Evolutionary conservation across 2,888 invertebrate genomes (phyloP), one percentile per base, ranked within the genome.

Genomic region (Eupithecia dodoneata): DNA sequence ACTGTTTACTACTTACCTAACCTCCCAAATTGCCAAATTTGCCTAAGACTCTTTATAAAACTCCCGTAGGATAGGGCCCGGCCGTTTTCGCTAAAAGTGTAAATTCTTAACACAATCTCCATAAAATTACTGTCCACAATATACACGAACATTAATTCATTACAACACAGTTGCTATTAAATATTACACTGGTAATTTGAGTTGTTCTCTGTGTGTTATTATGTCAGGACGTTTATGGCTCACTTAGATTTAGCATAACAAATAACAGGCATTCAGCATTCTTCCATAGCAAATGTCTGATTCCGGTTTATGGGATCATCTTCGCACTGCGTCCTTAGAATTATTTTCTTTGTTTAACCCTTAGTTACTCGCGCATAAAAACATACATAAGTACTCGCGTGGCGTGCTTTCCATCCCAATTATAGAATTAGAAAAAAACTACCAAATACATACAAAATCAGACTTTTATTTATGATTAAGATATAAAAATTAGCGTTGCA

Each of bases 191-290:
- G 87, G 89, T 89, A 91, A 93, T 93, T 92, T 90, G 90, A 88
- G 82, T 83, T 85, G 88, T 85, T 86, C 86, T 65, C 30, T 71
- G 67, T 71, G 85, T 90, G 88, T 90, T 88, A 93, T 93, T 93
- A 93, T 85, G 86, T 83, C 87, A 85, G 85, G 86, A 83, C 84
- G 85, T 89, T 90, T 90, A 91, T 88, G 88, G 81, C 85, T 86
- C 87, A 85, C 85, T 84, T 85, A 83, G 85, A 86, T 89, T 94
- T 94, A 89, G 91, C 94, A 94, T 94, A 93, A 84, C 93, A 93
- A 94, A 94, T 94, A 89, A 94, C 88, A 94, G 91, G 84, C 87
- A 85, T 82, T 85, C 85, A 79, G 88, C 91, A 90, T 92, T 91
- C 89, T 88, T 89, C 82, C 81, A 80, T 84, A 84, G 85, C 81